Evolutionary conservation across 2,797 vertebrate species (phyloP).

Genomic region (Coccyzus lansbergi): DNA sequence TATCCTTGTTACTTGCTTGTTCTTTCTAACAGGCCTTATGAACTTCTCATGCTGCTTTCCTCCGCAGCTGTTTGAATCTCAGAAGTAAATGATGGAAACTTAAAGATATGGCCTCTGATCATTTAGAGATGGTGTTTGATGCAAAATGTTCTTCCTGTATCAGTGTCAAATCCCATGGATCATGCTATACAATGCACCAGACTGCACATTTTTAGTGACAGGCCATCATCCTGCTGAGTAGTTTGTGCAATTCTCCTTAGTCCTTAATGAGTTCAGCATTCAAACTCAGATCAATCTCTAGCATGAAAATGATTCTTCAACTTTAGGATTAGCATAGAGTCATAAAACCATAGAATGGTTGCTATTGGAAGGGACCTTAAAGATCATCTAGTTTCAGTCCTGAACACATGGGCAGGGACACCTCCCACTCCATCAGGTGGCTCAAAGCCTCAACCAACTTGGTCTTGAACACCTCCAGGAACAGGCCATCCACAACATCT

Average conservation of each 20-base stretch:
- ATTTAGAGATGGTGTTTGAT: neutral
- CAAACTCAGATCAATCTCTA: neutral
- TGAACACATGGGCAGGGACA: no score
- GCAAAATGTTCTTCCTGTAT: neutral
- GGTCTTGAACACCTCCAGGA: no score
- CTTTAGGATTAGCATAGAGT: neutral
- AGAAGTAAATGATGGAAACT: neutral
- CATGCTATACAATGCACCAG: neutral
- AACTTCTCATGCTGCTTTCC: neutral
- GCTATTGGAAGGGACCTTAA: no score
- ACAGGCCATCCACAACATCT: no score
- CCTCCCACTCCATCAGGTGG: no score
- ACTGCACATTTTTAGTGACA: neutral
- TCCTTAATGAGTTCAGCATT: neutral
- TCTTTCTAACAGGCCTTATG: neutral
- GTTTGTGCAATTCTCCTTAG: neutral
- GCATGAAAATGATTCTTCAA: neutral
- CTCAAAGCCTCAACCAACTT: no score
- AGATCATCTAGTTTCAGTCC: no score
- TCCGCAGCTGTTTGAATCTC: neutral
- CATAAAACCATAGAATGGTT: no score
- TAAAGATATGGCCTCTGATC: neutral
- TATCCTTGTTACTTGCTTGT: neutral
- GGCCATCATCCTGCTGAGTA: neutral
- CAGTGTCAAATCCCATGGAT: neutral